Evolutionary conservation across 1,140 invertebrate species (phyloP).

Genomic region (Drosophila serrata): DNA sequence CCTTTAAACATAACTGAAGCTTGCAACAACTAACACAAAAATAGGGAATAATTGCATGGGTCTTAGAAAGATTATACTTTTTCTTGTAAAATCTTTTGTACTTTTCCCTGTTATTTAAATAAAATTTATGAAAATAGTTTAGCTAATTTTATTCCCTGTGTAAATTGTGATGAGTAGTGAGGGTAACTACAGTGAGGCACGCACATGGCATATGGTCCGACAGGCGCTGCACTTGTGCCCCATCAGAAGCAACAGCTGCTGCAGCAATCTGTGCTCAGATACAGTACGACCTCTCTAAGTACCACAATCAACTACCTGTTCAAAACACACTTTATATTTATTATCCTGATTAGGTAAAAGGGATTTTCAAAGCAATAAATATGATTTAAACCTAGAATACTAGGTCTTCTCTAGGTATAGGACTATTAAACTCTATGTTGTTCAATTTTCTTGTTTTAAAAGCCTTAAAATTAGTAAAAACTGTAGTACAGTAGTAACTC

Average conservation of each 20-base stretch:
- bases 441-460: background rate
- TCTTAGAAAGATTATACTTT: too few relatives aligned
- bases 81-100: background rate
- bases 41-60: background rate
- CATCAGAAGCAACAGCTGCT: constrained; percentile 39
- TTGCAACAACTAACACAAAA: fast-evolving
- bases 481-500: constrained; percentile 69
- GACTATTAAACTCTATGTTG: background rate
- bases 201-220: constrained; percentile 72
- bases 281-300: constrained; percentile 22
- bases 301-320: background rate
- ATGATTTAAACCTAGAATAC: background rate
- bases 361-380: background rate
- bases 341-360: background rate
- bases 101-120: background rate
- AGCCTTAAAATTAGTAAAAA: background rate
- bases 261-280: constrained; percentile 31
- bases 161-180: background rate
- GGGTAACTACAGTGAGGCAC: constrained; percentile 36
- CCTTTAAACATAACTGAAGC: too few relatives aligned
- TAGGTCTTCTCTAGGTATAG: background rate
- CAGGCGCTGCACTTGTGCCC: constrained; percentile 51
- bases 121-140: background rate
- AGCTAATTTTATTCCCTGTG: background rate
- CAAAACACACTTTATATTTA: too few relatives aligned